Base-by-base conservation (phyloP, 2,113 vertebrate genomes). In the Gadus chalcogrammus region DNA sequence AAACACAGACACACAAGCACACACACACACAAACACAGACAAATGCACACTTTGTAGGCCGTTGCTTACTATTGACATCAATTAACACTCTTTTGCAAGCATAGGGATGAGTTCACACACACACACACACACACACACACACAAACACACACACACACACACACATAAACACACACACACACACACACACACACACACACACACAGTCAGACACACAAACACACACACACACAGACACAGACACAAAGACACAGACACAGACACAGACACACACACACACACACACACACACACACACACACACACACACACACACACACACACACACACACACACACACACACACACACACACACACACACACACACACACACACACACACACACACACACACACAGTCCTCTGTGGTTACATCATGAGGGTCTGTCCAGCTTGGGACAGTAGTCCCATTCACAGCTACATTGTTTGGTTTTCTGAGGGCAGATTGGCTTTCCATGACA, bases 381-480 rank as follows among this genome's bases (percentile, higher is more conserved):
- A 24, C 24, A 24, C 24, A 24, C 24, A 24, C 24, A 22, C 0
- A 69, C 13, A 58, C 55, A 58, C 55, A 58, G 64, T 73, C 18
- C 66, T 61, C 61, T 66, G 64, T 71, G 75, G 64, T 89, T 86
- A 83, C 75, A 71, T 88, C 83, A 90, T 69, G 72, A 62, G 80
- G 65, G 64, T 18, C 61, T 80, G 82, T 80, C 71, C 73, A 80
- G 61, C 71, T 79, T 58, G 80, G 81, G 77, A 88, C 85, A 89
- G 77, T 81, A 77, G 67, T 60, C 53, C 66, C 66, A 78, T 86
- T 81, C 74, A 82, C 17, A 62, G 11, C 3, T 22, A 56, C 73
- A 86, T 82, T 90, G 86, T 85, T 82, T 48, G 2, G 42, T 48
- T 80, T 70, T 83, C 72, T 87, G 75, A 17, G 63, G 55, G 68